Base-by-base conservation (phyloP, 2,797 vertebrate genomes). In the Oreonectes daqikongensis region DNA sequence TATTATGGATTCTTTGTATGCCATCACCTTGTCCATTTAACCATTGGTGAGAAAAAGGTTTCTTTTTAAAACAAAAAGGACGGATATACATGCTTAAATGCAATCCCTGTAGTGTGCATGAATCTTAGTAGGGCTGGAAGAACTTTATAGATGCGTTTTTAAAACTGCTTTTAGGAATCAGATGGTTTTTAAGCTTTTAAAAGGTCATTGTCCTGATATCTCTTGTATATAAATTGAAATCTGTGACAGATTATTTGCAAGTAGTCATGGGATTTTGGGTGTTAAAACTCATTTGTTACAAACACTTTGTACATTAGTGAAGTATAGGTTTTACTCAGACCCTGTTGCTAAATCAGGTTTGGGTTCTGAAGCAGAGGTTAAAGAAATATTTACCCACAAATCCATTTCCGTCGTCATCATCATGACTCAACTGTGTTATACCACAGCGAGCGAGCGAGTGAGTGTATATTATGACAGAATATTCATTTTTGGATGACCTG, bases 121-220 rank as follows among this genome's bases (percentile, higher is more conserved):
- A 46, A 57, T 59, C 63, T 59, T 68, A 60, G 24, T 40, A 30
- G 10, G 26, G 46, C 42, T 20, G 46, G 66, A 52, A 52, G 20
- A 77, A 63, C 75, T 61, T 69, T 35, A 35, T 26, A 65, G 44
- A 26, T 53, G 17, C 38, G 40, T 61, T 61, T 59, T n/a, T 1
- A 35, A 61, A n/a, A 17, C 8, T 32, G 67, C 65, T 69, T 75
- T 46, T 42, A 69, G 48, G 75, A 32, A 30, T 44, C 52, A 14
- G 59, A 26, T 57, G 22, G 9, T 32, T 66, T 64, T 48, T 44
- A 24, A 68, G 64, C 73, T 76, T 69, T 65, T 77, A 8, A 77
- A 79, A 69, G 44, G 12, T 53, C 26, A 46, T 20, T 48, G n/a
- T 65, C n/a, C 57, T n/a, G 35, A 65, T 24, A 59, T 24, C 64